These are phyloP conservation scores for Rutpela maculata DNA, from an alignment of 2,888 invertebrate species.

Conservation along the genomic window DNA sequence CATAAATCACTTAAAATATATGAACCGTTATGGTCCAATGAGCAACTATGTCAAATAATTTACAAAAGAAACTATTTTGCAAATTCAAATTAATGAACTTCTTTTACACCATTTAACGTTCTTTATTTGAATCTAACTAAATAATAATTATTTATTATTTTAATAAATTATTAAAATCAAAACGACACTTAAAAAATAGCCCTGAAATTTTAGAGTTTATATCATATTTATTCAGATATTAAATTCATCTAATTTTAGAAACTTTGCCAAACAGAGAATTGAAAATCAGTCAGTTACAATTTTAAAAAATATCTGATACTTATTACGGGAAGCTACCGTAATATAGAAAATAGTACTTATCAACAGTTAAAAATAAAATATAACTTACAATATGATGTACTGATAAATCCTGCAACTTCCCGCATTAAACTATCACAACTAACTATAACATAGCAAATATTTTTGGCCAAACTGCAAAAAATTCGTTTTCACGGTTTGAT, in stretches of 20 bases:
- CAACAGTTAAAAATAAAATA: neutral
- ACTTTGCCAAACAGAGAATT: too few species aligned
- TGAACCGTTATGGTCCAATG: slow-evolving; percentile 3
- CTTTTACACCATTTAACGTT: neutral
- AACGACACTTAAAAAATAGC: neutral
- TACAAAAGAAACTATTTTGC: slow-evolving; percentile 1
- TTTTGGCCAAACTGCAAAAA: slow-evolving; percentile 39
- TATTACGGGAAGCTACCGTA: too few species aligned
- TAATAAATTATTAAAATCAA: neutral
- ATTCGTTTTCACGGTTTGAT: slow-evolving; percentile 32
- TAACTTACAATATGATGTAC: slow-evolving; percentile 20
- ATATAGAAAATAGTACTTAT: too few species aligned
- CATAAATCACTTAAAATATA: neutral
- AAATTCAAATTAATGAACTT: slow-evolving; percentile 14
- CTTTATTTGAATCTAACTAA: neutral
- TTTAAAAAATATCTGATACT: too few species aligned
- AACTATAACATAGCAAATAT: slow-evolving; percentile 27
- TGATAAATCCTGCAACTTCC: slow-evolving; percentile 30
- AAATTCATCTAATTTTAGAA: too few species aligned
- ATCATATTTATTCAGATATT: too few species aligned
- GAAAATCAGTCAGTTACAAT: too few species aligned
- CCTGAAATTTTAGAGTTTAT: too few species aligned
- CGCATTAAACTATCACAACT: slow-evolving; percentile 37
- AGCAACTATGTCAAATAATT: slow-evolving; percentile 11
- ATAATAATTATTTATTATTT: neutral